Evolutionary conservation across 2,113 vertebrate genomes (phyloP), one percentile per base, ranked within the genome.

Genomic region (Sisor rabdophorus): DNA sequence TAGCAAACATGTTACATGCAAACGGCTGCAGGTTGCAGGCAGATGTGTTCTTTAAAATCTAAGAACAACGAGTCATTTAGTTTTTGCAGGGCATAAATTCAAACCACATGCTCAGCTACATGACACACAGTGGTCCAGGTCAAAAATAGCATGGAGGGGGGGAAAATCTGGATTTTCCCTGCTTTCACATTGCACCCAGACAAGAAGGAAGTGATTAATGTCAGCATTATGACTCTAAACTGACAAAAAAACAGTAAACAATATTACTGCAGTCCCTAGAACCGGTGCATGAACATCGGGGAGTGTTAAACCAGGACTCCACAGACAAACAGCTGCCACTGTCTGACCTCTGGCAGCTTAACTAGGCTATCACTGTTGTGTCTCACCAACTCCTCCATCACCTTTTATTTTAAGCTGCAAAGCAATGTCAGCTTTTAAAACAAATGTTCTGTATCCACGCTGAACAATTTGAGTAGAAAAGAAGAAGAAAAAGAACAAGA

Each of bases 91-190:
- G 73, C 79, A 79, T 80, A 82, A 87, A 91, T 87, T 84, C 79
- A 88, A 89, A 84, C 85, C 89, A 89, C 87, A 88, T 89, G 87
- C 85, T 83, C 77, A 36, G 65, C 73, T 79, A 85, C 77, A 80
- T 64, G 78, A 82, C 81, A 82, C 77, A 79, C 77, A 86, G 73
- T 69, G 48, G 79, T 71, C 71, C 69, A 56, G 79, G 58, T 84
- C 77, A 82, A 82, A 86, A 87, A 88, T 86, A 89, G 82, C 81
- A 79, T 80, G 30, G 36, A 30, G 61, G 40, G 50, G 74, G 56
- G 19, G 24, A 50, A 79, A 64, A 79, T 72, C 24, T 32, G 24
- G 44, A 71, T 74, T 61, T 77, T 47, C 69, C 69, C 65, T 65
- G 54, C 30, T 72, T 50, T 75, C 64, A 69, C 71, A 47, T 60